These are phyloP conservation scores for Chionomys nivalis DNA, from an alignment of 2,113 vertebrate genomes.

Conservation along the genomic window DNA sequence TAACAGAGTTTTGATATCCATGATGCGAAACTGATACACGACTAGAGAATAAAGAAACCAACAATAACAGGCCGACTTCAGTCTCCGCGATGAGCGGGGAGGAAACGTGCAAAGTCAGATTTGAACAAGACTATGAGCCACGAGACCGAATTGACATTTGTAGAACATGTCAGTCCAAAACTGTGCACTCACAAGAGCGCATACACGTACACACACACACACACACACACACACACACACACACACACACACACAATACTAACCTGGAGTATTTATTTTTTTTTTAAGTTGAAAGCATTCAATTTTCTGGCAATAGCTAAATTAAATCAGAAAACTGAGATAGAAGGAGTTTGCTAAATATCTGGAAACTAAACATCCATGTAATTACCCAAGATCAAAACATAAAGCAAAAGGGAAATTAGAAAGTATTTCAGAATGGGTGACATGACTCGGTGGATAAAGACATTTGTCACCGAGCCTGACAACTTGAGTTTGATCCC, in stretches of 20 bases:
- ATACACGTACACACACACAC: neutral
- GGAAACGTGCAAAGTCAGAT: neutral
- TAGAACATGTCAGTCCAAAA: neutral
- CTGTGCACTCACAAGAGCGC: neutral
- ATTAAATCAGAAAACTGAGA: slow-evolving; percentile 23
- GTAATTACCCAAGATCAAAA: slow-evolving; percentile 19
- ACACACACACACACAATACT: neutral
- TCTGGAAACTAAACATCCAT: slow-evolving; percentile 37
- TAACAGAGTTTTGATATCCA: neutral
- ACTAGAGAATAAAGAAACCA: neutral
- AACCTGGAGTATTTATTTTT: neutral
- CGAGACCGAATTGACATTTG: neutral
- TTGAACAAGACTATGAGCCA: neutral
- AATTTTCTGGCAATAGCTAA: neutral
- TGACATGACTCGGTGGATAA: neutral
- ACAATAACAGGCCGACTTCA: neutral
- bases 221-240: too few species aligned
- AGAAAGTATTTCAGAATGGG: neutral
- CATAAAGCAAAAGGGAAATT: neutral
- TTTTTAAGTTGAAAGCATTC: neutral
- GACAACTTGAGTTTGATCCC: neutral
- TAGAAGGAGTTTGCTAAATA: neutral
- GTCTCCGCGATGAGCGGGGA: neutral
- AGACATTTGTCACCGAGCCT: neutral
- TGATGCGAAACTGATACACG: neutral